These are phyloP conservation scores for Agrochola litura DNA, from an alignment of 2,888 invertebrate species.

Conservation along the genomic window DNA sequence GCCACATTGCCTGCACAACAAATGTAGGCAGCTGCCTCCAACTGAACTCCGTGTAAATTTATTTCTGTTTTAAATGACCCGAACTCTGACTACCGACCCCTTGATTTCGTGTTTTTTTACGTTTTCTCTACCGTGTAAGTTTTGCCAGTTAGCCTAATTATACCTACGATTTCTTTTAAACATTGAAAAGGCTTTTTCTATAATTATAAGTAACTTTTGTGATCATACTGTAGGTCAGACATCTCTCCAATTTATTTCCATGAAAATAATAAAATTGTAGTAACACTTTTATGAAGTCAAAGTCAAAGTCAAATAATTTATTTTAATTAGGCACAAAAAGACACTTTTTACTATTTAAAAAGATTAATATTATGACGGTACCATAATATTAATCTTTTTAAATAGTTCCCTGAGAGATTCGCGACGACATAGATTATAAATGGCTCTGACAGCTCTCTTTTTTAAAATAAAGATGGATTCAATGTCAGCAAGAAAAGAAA, in stretches of 20 bases:
- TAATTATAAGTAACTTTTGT: background rate
- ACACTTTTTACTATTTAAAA: no score
- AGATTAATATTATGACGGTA: no score
- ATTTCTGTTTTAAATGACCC: constrained; percentile 68
- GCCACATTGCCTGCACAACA: constrained; percentile 56
- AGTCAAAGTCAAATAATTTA: no score
- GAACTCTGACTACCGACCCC: constrained; percentile 56
- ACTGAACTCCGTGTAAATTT: constrained; percentile 63
- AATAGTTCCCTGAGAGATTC: no score
- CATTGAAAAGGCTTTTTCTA: background rate
- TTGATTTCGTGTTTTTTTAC: constrained; percentile 61
- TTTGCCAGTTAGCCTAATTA: constrained; percentile 55
- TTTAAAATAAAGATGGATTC: no score
- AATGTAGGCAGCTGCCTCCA: constrained; percentile 59
- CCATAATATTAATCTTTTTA: no score
- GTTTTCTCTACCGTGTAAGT: constrained; percentile 55
- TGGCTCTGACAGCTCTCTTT: no score
- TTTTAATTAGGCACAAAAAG: no score
- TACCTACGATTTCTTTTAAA: constrained; percentile 26
- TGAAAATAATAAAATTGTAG: background rate
- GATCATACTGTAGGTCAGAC: background rate
- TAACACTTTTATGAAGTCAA: no score
- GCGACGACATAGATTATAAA: no score
- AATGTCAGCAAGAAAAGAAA: background rate
- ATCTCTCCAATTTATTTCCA: background rate